phyloP scores from a whole-genome alignment of 2,797 vertebrate species.

The Limnodromus scolopaceus region DNA sequence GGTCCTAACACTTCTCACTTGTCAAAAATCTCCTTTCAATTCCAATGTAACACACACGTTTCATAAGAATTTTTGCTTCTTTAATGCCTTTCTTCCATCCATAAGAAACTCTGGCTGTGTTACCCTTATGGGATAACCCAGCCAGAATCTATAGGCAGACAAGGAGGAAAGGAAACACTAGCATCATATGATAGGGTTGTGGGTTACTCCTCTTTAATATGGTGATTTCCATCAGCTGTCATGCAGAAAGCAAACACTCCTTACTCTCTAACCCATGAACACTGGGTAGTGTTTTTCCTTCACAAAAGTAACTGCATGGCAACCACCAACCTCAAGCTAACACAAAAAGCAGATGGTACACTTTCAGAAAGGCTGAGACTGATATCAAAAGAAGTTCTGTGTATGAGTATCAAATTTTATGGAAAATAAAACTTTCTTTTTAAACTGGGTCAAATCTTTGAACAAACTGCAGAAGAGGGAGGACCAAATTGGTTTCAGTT shows the following conservation, averaged over 20 bases:
- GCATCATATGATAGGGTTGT: not conserved
- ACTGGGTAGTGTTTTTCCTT: not conserved
- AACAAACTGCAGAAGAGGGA: not conserved
- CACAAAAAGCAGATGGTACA: not conserved
- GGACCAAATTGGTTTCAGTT: not conserved
- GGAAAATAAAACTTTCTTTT: not conserved
- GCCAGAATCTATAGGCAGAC: not conserved
- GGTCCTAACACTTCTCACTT: not conserved
- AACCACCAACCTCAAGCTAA: not conserved
- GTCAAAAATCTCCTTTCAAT: not conserved
- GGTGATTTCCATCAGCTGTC: not conserved
- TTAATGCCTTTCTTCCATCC: not conserved
- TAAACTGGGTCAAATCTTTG: not conserved
- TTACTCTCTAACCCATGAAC: not conserved
- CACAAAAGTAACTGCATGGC: not conserved
- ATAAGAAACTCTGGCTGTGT: not conserved
- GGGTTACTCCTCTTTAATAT: not conserved
- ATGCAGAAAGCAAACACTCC: not conserved
- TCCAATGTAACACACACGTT: not conserved
- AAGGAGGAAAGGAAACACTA: not conserved
- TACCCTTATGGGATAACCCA: not conserved
- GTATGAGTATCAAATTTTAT: not conserved
- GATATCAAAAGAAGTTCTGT: not conserved
- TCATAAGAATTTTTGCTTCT: not conserved
- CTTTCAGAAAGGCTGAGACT: not conserved